Evolutionary conservation across 1,140 invertebrate genomes (phyloP).

Genomic region (Bombus impatiens): DNA sequence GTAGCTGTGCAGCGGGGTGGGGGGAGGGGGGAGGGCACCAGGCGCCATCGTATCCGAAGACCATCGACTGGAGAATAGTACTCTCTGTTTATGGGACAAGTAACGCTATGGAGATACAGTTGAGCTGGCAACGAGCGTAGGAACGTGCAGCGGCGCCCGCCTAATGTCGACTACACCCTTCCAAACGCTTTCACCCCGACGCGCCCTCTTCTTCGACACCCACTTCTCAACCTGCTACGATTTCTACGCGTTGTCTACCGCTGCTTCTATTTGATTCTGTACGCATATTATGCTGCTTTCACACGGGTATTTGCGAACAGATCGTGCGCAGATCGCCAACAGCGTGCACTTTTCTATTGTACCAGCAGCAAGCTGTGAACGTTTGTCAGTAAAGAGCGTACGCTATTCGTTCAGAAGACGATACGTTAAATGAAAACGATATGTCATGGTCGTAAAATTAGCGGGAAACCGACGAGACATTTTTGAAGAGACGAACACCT

Average conservation of each 20-base stretch:
- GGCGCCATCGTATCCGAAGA: conserved; percentile 78
- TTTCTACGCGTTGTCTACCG: conserved; percentile 30
- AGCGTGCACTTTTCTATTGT: too few species aligned
- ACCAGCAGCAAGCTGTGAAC: too few species aligned
- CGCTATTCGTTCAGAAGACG: too few species aligned
- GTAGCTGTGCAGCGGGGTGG: neutral
- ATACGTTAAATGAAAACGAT: too few species aligned
- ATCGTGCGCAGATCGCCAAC: neutral
- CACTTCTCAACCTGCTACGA: conserved; percentile 39
- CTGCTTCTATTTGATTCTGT: neutral
- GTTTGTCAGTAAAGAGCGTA: too few species aligned
- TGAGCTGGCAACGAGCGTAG: conserved; percentile 74
- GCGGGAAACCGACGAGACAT: too few species aligned
- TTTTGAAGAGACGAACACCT: too few species aligned
- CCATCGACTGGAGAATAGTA: conserved; percentile 80
- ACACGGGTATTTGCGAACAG: neutral
- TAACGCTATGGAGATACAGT: conserved; percentile 79
- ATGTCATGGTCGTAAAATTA: too few species aligned
- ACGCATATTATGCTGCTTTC: neutral
- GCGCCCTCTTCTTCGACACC: conserved; percentile 48
- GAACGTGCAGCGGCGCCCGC: conserved; percentile 59
- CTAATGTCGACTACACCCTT: conserved; percentile 56
- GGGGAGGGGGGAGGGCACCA: neutral
- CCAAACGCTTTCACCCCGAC: conserved; percentile 41
- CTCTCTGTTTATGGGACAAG: conserved; percentile 78